phyloP scores from a whole-genome alignment of 2,888 invertebrate genomes.

The Diplazon laetatorius region DNA sequence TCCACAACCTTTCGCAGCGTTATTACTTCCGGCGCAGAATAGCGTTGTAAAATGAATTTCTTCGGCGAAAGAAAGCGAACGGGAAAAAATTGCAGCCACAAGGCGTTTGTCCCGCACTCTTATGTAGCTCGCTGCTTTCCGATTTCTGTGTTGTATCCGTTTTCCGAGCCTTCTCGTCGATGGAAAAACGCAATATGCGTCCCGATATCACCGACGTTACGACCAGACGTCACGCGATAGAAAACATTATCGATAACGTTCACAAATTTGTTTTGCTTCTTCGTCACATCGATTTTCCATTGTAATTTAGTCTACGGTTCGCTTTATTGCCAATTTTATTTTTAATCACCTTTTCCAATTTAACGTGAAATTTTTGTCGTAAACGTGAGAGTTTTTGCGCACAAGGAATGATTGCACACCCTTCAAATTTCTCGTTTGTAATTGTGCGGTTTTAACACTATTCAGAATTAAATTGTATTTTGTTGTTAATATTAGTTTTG shows the following conservation, averaged over 20 bases:
- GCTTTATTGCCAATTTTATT: background rate
- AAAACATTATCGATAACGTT: constrained; percentile 33
- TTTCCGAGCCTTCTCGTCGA: constrained; percentile 25
- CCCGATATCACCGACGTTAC: constrained; percentile 17
- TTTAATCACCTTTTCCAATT: background rate
- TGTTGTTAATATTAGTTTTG: too few relatives aligned
- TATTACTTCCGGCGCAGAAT: constrained; percentile 57
- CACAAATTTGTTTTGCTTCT: constrained; percentile 7
- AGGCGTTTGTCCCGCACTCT: constrained; percentile 2
- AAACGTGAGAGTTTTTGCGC: too few relatives aligned
- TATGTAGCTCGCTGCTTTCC: constrained; percentile 27
- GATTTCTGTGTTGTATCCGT: constrained; percentile 37
- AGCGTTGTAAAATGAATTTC: constrained; percentile 55
- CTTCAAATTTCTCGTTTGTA: too few relatives aligned
- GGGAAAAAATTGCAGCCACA: constrained; percentile 23
- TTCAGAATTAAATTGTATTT: too few relatives aligned
- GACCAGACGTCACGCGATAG: constrained; percentile 32
- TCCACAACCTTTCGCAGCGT: constrained; percentile 30
- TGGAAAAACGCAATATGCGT: constrained; percentile 33
- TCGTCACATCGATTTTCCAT: constrained; percentile 35
- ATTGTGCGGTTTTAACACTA: too few relatives aligned
- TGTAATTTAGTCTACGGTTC: background rate
- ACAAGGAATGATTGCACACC: too few relatives aligned
- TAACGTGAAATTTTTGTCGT: background rate
- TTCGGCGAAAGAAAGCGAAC: constrained; percentile 18